Conservation (phyloP, 2,113 vertebrate genomes). For the Lanius ludovicianus region DNA sequence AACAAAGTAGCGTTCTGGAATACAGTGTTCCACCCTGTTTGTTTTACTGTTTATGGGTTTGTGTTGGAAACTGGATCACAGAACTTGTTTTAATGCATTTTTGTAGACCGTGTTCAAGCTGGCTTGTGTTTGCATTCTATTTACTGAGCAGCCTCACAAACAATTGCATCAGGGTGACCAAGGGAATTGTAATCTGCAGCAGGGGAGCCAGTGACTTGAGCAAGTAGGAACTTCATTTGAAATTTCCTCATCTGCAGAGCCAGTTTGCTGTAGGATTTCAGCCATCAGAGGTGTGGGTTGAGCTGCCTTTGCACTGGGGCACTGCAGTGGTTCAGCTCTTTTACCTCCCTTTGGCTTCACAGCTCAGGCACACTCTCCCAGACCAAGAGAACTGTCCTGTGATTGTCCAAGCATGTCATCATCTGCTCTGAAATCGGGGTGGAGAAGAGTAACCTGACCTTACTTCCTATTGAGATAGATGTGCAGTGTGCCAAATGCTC, state of each 20-base stretch:
- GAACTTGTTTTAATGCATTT: not conserved
- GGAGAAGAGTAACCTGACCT: not conserved
- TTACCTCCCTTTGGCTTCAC: not conserved
- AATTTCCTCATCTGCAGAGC: not conserved
- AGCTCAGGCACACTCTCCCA: not conserved
- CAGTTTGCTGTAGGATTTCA: not conserved
- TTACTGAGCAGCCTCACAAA: not conserved
- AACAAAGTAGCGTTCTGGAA: not conserved
- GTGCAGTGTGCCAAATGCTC: not conserved
- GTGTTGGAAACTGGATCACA: not conserved
- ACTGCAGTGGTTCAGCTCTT: not conserved
- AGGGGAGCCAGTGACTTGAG: not conserved
- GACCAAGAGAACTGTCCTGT: not conserved
- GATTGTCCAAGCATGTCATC: not conserved
- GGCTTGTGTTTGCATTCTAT: not conserved
- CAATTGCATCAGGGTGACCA: not conserved
- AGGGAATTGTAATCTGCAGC: not conserved
- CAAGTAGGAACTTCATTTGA: not conserved
- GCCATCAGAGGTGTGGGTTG: rapidly evolving
- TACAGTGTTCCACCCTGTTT: not conserved
- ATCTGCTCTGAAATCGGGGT: not conserved
- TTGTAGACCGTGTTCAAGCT: not conserved
- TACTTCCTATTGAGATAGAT: not conserved
- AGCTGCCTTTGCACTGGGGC: not conserved
- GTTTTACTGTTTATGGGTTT: not conserved